Evolutionary conservation across 2,888 invertebrate genomes (phyloP).

Genomic region (Hemicrepidius hirtus): DNA sequence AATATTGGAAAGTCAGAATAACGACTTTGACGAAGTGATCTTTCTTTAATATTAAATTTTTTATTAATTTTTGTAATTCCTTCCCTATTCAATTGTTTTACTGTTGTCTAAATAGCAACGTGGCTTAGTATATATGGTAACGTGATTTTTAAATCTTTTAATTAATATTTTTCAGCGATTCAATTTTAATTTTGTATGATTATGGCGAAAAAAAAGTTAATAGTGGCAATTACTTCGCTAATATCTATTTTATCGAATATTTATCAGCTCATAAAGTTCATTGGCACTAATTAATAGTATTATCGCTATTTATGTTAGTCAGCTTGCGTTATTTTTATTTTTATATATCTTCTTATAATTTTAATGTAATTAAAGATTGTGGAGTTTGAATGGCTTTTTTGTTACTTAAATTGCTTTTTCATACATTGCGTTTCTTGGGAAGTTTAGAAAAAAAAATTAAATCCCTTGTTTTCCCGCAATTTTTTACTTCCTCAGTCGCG

Average conservation of each 20-base stretch:
- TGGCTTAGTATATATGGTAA: too few relatives aligned
- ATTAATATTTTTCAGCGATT: conserved; percentile 14
- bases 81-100: too few relatives aligned
- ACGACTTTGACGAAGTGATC: too few relatives aligned
- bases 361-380: conserved; percentile 28
- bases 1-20: too few relatives aligned
- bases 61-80: too few relatives aligned
- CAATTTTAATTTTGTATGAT: conserved; percentile 10
- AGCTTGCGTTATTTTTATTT: conserved; percentile 27
- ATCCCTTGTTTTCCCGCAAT: too few relatives aligned
- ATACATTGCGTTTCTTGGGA: too few relatives aligned
- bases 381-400: conserved; percentile 12
- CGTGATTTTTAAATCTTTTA: conserved; percentile 12
- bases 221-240: conserved; percentile 10
- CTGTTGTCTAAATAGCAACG: too few relatives aligned
- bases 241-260: conserved; percentile 34
- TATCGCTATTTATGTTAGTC: conserved; percentile 40
- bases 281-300: conserved; percentile 49
- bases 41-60: too few relatives aligned
- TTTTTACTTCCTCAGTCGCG: too few relatives aligned
- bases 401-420: neutral
- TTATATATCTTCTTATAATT: conserved; percentile 1
- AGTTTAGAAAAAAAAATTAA: too few relatives aligned
- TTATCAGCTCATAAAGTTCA: conserved; percentile 44
- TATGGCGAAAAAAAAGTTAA: conserved; percentile 2